Percentiles rank a stretch among this genome's conserved stretches.
phyloP scores from a whole-genome alignment of 2,797 vertebrate genomes.

The Arctocebus calabarensis region DNA sequence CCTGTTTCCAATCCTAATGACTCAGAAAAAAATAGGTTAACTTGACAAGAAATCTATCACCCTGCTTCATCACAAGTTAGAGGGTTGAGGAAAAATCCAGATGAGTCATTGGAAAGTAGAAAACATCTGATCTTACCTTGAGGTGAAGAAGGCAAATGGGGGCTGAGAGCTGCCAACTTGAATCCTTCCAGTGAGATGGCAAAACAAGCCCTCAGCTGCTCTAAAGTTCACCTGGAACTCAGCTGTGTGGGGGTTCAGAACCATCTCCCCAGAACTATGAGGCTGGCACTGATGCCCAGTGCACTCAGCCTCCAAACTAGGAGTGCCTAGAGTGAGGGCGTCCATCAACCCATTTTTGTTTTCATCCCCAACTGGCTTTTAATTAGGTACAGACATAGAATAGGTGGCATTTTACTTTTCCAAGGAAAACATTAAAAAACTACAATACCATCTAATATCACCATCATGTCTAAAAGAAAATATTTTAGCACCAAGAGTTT shows the following conservation, averaged over 20 bases:
- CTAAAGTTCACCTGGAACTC: not conserved
- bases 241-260: not conserved
- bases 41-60: not conserved
- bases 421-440: not conserved
- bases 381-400: not conserved
- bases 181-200: not conserved
- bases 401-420: constrained; percentile 14
- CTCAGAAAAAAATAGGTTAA: not conserved
- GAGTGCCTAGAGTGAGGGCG: not conserved
- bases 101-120: not conserved
- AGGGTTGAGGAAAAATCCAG: not conserved
- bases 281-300: fast-evolving
- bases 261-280: not conserved
- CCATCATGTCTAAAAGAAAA: not conserved
- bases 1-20: not conserved
- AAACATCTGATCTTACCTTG: not conserved
- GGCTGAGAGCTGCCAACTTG: not conserved
- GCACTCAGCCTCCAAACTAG: not conserved
- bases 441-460: not conserved
- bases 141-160: not conserved
- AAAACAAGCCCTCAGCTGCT: not conserved
- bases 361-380: constrained; percentile 30
- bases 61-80: not conserved
- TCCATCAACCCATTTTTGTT: not conserved
- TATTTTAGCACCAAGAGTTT: not conserved